phyloP scores from a whole-genome alignment of 2,113 vertebrate genomes.

The Esox niger region DNA sequence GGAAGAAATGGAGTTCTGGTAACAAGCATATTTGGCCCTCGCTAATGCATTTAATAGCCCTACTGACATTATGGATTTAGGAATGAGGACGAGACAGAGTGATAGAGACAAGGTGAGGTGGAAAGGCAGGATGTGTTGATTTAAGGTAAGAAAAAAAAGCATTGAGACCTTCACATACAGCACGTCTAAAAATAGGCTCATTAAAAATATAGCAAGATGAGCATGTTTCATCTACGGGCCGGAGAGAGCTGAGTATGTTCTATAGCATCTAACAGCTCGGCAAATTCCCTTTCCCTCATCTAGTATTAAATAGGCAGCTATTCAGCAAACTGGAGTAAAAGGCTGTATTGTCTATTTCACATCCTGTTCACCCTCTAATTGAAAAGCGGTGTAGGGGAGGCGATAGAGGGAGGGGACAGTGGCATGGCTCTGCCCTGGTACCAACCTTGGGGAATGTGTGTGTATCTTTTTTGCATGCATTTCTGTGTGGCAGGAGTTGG shows the following conservation, averaged over 20 bases:
- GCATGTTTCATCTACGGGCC: constrained; percentile 11
- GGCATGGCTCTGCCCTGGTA: background rate
- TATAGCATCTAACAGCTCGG: background rate
- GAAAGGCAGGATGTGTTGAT: background rate
- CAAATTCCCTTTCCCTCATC: constrained; percentile 22
- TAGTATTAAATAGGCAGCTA: constrained; percentile 42
- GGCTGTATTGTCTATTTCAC: constrained; percentile 43
- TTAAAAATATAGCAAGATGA: constrained; percentile 66
- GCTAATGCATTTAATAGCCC: constrained; percentile 60
- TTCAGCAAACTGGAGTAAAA: constrained; percentile 39
- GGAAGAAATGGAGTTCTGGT: constrained; percentile 32
- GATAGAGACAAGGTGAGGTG: background rate
- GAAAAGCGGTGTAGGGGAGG: constrained; percentile 35
- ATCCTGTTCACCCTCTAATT: constrained; percentile 39
- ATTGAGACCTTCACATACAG: constrained; percentile 48
- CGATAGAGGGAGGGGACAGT: background rate
- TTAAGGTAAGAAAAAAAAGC: constrained; percentile 61
- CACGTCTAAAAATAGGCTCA: constrained; percentile 66
- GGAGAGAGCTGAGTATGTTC: constrained; percentile 11
- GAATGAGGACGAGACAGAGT: background rate
- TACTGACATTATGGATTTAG: constrained; percentile 49
- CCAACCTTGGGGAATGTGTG: too few relatives aligned
- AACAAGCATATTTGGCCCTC: constrained; percentile 40
- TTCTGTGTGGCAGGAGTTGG: background rate
- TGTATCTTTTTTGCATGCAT: too few relatives aligned